These are phyloP conservation scores for Atrichornis clamosus DNA, from an alignment of 2,113 vertebrate species.

Conservation along the genomic window DNA sequence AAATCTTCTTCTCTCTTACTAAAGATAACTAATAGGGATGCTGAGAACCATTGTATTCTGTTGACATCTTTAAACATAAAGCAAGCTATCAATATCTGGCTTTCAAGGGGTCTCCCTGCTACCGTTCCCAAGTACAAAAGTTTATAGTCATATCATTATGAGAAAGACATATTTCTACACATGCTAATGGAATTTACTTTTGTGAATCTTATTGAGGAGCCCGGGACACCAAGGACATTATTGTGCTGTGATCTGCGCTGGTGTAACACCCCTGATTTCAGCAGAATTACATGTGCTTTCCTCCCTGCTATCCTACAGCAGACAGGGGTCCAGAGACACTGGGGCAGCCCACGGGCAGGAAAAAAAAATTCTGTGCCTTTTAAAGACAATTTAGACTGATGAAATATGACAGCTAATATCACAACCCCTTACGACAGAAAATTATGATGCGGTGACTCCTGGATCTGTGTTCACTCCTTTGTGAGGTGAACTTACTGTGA, in stretches of 20 bases:
- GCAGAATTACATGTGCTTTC: constrained; percentile 38
- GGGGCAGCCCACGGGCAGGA: neutral
- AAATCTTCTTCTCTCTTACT: constrained; percentile 69
- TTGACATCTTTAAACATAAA: constrained; percentile 65
- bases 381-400: neutral
- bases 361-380: neutral
- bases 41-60: constrained; percentile 56
- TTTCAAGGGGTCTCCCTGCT: constrained; percentile 16
- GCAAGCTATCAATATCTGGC: constrained; percentile 54
- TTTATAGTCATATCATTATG: constrained; percentile 45
- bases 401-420: neutral
- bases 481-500: neutral
- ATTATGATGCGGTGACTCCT: neutral
- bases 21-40: constrained; percentile 68
- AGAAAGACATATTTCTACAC: constrained; percentile 36
- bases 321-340: neutral
- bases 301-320: neutral
- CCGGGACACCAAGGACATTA: neutral
- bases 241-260: neutral
- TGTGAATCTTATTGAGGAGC: constrained; percentile 38
- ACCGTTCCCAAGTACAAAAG: constrained; percentile 3
- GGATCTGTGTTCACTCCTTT: neutral
- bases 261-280: neutral
- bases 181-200: constrained; percentile 53
- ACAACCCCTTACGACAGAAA: accelerated